These are phyloP conservation scores for Glaucopsyche alexis DNA, from an alignment of 2,888 invertebrate genomes.

Conservation along the genomic window DNA sequence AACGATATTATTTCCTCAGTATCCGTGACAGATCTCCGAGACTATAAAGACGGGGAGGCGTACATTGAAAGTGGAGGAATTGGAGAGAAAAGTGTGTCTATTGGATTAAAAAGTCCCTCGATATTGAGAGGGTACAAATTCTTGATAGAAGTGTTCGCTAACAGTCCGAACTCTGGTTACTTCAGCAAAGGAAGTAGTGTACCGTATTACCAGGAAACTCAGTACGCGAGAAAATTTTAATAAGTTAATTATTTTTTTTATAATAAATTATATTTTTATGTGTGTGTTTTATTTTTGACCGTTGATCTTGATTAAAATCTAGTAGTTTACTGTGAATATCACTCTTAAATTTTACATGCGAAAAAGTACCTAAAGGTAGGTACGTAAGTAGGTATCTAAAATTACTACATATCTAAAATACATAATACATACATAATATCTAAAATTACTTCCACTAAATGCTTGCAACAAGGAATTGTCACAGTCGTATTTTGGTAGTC, in stretches of 20 bases:
- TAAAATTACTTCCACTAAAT: too few species aligned
- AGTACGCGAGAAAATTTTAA: conserved; percentile 53
- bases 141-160: conserved; percentile 59
- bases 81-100: conserved; percentile 58
- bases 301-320: too few species aligned
- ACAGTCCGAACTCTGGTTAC: conserved; percentile 46
- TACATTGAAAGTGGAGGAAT: conserved; percentile 61
- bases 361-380: too few species aligned
- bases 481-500: too few species aligned
- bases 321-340: too few species aligned
- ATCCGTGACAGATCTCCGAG: conserved; percentile 60
- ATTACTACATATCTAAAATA: too few species aligned
- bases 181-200: conserved; percentile 51
- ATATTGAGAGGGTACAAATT: conserved; percentile 66
- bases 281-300: conserved; percentile 30
- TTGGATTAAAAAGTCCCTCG: conserved; percentile 60
- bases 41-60: conserved; percentile 61
- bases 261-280: conserved; percentile 29
- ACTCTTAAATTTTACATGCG: too few species aligned
- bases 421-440: too few species aligned
- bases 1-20: conserved; percentile 62
- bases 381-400: too few species aligned
- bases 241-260: conserved; percentile 10
- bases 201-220: conserved; percentile 46
- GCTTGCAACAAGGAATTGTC: too few species aligned